phyloP scores from a whole-genome alignment of 2,113 vertebrate genomes.

The Paramisgurnus dabryanus region DNA sequence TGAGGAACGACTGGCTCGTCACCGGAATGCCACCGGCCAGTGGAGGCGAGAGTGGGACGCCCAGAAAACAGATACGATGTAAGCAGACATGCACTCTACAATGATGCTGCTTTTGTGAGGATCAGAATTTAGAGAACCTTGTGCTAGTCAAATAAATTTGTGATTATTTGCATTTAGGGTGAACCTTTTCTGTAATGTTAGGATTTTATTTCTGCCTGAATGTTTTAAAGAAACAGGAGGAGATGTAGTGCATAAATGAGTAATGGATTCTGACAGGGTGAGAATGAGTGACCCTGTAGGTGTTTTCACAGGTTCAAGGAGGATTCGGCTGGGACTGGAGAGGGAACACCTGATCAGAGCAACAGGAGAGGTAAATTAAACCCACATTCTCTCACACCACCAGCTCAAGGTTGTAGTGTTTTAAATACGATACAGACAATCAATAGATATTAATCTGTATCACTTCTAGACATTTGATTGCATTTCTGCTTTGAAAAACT shows the following conservation, averaged over 20 bases:
- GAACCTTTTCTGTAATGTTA: background rate
- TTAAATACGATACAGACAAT: background rate
- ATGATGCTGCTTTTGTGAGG: background rate
- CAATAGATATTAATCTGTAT: background rate
- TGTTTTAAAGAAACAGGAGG: background rate
- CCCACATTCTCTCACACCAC: background rate
- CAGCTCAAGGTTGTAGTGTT: background rate
- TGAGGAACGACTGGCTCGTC: conserved; percentile 84
- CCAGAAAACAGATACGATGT: conserved; percentile 87
- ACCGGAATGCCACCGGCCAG: conserved; percentile 88
- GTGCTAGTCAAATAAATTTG: too few relatives aligned
- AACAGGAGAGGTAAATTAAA: conserved; percentile 72
- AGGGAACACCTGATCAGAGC: conserved; percentile 63
- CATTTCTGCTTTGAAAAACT: background rate
- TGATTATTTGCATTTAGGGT: background rate
- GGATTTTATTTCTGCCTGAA: too few relatives aligned
- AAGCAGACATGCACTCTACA: conserved; percentile 34
- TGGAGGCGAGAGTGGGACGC: conserved; percentile 93
- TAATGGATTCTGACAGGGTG: conserved; percentile 38
- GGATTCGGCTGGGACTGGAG: conserved; percentile 59
- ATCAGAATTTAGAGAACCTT: too few relatives aligned
- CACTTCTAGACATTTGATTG: background rate
- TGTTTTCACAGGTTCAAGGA: conserved; percentile 84
- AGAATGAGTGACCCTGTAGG: conserved; percentile 47
- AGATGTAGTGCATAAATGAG: background rate